Conservation (phyloP, 2,113 vertebrate genomes). For the Python bivittatus region DNA sequence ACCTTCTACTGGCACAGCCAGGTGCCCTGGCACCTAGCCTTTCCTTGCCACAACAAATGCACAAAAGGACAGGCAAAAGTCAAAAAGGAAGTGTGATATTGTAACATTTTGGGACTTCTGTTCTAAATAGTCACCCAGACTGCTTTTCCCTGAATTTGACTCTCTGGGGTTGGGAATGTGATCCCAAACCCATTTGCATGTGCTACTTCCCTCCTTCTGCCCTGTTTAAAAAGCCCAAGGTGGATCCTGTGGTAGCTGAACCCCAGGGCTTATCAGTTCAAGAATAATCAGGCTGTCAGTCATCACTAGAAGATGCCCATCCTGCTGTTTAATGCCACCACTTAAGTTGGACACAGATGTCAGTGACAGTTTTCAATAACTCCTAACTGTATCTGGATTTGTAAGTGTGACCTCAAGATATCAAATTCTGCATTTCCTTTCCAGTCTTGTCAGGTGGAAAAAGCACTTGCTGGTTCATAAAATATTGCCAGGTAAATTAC, state of each 20-base stretch:
- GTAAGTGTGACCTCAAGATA: background rate
- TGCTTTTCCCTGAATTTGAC: background rate
- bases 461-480: constrained; percentile 52
- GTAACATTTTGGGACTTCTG: too few species aligned
- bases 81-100: too few species aligned
- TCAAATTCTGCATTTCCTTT: constrained; percentile 31
- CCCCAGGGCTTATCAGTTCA: background rate
- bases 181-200: background rate
- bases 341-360: constrained; percentile 14
- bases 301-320: background rate
- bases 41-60: too few species aligned
- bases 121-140: too few species aligned
- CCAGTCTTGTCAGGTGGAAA: constrained; percentile 38
- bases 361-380: background rate
- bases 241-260: too few species aligned
- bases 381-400: constrained; percentile 9
- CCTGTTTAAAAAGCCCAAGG: background rate
- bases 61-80: too few species aligned
- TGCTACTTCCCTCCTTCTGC: background rate
- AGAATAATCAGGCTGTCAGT: background rate
- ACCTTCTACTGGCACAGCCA: too few species aligned
- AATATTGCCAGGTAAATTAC: constrained; percentile 41
- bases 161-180: background rate
- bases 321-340: constrained; percentile 14
- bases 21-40: too few species aligned